phyloP scores from a whole-genome alignment of 2,888 invertebrate species.

The Anaspis maculata region DNA sequence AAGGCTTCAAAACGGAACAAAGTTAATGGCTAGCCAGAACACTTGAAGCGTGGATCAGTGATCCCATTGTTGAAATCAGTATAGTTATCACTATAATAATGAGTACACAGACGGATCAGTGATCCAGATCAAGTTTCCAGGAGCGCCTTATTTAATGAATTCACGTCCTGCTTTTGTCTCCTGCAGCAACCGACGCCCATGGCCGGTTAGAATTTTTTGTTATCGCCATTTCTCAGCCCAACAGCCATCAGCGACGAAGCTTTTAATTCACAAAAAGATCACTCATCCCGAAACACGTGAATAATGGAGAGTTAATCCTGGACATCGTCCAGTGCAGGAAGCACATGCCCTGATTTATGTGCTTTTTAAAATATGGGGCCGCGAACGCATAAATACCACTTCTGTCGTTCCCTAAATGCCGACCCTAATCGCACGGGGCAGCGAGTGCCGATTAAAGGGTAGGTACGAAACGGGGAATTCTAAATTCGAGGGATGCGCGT shows the following conservation, averaged over 20 bases:
- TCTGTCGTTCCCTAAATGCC: slow-evolving; percentile 18
- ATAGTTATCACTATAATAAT: too few species aligned
- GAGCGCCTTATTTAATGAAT: neutral
- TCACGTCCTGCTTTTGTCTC: neutral
- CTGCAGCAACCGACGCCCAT: neutral
- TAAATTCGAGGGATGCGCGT: too few species aligned
- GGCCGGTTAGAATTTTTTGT: slow-evolving; percentile 10
- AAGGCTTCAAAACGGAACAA: too few species aligned
- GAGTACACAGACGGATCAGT: too few species aligned
- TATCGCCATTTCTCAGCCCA: slow-evolving; percentile 11
- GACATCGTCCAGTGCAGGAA: slow-evolving; percentile 25
- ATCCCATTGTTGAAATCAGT: too few species aligned
- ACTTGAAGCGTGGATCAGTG: too few species aligned
- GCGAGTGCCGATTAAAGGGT: neutral
- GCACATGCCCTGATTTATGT: slow-evolving; percentile 30
- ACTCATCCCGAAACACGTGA: slow-evolving; percentile 18
- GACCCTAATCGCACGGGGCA: neutral
- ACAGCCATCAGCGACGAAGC: too few species aligned
- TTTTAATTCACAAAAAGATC: slow-evolving; percentile 16
- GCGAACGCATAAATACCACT: slow-evolving; percentile 27
- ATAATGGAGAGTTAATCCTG: slow-evolving; percentile 33
- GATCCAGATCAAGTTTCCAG: slow-evolving; percentile 3
- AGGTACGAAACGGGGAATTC: too few species aligned
- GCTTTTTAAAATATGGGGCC: slow-evolving; percentile 29
- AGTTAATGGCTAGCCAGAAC: too few species aligned